Evolutionary conservation across 2,888 invertebrate species (phyloP).

Genomic region (Drosophila dives): DNA sequence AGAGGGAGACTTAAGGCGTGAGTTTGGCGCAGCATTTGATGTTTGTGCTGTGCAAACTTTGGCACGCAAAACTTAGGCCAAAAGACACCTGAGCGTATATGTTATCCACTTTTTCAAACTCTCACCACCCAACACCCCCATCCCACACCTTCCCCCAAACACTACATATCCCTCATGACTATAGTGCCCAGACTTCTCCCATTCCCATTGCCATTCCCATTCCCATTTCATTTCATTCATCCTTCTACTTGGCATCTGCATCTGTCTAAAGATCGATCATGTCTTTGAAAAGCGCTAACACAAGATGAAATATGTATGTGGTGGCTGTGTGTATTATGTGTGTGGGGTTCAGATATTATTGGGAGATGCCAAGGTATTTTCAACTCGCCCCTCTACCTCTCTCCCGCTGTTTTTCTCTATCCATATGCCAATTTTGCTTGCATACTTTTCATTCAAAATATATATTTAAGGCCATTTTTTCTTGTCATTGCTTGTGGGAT

Average conservation of each 20-base stretch:
- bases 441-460: conserved; percentile 69
- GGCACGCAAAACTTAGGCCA: conserved; percentile 72
- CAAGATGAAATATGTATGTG: conserved; percentile 27
- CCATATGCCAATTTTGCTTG: conserved; percentile 50
- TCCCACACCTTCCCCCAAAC: not conserved
- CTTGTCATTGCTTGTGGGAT: conserved; percentile 64
- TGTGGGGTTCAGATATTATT: conserved; percentile 3
- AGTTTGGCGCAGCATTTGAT: conserved; percentile 68
- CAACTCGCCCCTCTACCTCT: too few species aligned
- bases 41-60: conserved; percentile 75
- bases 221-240: conserved; percentile 3
- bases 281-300: conserved; percentile 63
- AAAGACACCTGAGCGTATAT: conserved; percentile 73
- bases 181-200: conserved; percentile 17
- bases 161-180: conserved; percentile 1
- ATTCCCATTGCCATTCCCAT: not conserved
- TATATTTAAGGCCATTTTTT: conserved; percentile 70
- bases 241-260: conserved; percentile 13
- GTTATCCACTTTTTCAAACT: not conserved
- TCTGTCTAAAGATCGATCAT: conserved; percentile 70
- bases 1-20: conserved; percentile 34
- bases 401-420: not conserved
- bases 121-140: not conserved
- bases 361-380: conserved; percentile 8
- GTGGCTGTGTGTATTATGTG: conserved; percentile 1